Conservation (phyloP, 2,113 vertebrate genomes). For the Bos javanicus region DNA sequence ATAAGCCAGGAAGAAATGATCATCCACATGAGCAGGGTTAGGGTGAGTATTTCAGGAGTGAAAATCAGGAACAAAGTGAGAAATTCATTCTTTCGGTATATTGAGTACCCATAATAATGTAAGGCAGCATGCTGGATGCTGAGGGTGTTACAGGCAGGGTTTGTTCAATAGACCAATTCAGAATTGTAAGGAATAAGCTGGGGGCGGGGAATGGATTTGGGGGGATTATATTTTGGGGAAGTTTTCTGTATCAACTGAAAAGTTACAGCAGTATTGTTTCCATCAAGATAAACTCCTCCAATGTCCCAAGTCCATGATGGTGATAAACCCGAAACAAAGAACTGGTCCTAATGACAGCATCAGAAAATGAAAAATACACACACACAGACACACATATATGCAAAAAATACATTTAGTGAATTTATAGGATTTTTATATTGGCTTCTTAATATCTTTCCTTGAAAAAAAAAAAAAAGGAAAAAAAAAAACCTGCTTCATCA, state of each 20-base stretch:
- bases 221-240: neutral
- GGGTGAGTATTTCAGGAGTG: neutral
- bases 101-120: neutral
- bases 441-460: neutral
- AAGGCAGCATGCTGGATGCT: too few species aligned
- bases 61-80: neutral
- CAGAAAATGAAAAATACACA: neutral
- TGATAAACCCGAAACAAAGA: neutral
- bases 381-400: neutral
- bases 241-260: neutral
- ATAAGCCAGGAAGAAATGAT: neutral
- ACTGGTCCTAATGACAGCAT: neutral
- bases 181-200: neutral
- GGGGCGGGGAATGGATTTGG: neutral
- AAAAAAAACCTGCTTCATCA: neutral
- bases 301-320: neutral
- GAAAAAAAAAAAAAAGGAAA: neutral
- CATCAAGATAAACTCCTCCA: neutral
- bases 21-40: neutral
- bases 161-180: neutral
- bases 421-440: neutral
- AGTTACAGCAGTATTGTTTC: neutral
- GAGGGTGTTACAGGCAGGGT: neutral
- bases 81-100: neutral
- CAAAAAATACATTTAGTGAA: neutral